Conservation (phyloP, 2,113 vertebrate genomes). For the Rhizomys pruinosus region DNA sequence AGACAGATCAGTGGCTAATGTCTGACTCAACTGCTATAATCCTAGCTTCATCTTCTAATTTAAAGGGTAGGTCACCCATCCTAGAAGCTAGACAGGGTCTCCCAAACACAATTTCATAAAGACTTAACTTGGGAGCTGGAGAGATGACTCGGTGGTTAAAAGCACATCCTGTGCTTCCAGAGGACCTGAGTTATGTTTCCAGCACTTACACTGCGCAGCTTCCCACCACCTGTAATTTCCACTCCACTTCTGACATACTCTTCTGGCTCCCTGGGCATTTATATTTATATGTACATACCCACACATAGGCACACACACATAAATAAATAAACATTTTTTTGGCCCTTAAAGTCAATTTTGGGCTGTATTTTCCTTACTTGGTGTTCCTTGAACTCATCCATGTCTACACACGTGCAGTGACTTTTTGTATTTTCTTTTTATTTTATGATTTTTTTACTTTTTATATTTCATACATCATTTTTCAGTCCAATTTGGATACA, state of each 20-base stretch:
- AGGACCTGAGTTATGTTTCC: background rate
- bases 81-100: background rate
- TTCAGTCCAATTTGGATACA: too few species aligned
- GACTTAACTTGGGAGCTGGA: background rate
- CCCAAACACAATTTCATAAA: background rate
- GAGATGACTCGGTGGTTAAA: background rate
- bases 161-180: background rate
- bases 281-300: background rate
- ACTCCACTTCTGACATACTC: background rate
- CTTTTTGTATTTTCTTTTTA: too few species aligned
- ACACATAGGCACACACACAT: background rate
- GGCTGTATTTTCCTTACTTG: too few species aligned
- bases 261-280: background rate
- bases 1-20: background rate
- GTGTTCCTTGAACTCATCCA: too few species aligned
- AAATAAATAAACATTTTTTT: background rate
- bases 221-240: background rate
- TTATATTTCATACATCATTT: too few species aligned
- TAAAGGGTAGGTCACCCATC: too few species aligned
- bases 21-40: background rate
- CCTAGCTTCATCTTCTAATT: background rate
- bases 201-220: background rate
- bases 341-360: too few species aligned
- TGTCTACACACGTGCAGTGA: too few species aligned
- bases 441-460: too few species aligned